A percentile compares a stretch with the other conserved stretches of the same genome.
phyloP scores from a whole-genome alignment of 2,797 vertebrate genomes.

The Parauchenoglanis ngamensis region DNA sequence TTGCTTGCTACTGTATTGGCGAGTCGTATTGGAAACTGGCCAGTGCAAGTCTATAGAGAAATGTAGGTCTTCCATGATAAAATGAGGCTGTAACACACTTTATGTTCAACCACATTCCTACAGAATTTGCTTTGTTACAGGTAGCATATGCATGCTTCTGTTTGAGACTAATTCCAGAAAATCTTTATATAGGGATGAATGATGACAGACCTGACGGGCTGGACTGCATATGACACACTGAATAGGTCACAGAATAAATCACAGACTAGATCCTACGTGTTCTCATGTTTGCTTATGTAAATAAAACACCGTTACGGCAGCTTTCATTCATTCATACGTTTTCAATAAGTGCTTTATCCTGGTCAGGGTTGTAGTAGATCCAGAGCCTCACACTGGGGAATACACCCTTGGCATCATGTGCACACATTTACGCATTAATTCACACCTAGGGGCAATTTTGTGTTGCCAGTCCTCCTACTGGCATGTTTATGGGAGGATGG shows the following conservation, averaged over 20 bases:
- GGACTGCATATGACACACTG: not conserved
- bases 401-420: not conserved
- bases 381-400: too few relatives aligned
- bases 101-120: not conserved
- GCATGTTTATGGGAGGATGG: not conserved
- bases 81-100: not conserved
- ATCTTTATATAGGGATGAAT: not conserved
- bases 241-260: not conserved
- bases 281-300: not conserved
- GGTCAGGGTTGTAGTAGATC: not conserved
- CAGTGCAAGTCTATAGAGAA: not conserved
- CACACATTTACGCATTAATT: conserved; percentile 15
- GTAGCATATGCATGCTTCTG: not conserved
- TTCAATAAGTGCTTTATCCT: not conserved
- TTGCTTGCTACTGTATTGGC: not conserved
- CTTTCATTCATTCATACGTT: not conserved
- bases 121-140: not conserved
- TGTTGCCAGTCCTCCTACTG: not conserved
- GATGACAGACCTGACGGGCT: not conserved
- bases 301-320: not conserved
- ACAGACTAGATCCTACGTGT: not conserved
- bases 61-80: not conserved
- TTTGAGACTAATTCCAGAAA: not conserved
- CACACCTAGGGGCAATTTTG: conserved; percentile 8
- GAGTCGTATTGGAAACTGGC: conserved; percentile 14